Percentiles rank a stretch among this genome's conserved stretches.
phyloP scores from a whole-genome alignment of 2,888 invertebrate genomes.

The Diloba caeruleocephala region DNA sequence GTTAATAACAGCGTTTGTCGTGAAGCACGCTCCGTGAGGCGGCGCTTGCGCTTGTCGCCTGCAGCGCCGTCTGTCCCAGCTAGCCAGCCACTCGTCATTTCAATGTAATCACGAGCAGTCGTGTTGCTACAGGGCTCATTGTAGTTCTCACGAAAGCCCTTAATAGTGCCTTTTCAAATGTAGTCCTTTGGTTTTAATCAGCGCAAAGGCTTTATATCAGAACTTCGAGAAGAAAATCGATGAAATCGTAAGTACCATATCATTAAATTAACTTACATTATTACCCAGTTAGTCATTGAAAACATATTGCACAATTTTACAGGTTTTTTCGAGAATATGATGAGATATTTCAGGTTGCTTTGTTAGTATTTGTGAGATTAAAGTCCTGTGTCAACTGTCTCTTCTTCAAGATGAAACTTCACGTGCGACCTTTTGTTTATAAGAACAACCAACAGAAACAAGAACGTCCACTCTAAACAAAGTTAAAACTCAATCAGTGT shows the following conservation, averaged over 20 bases:
- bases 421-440: constrained; percentile 28
- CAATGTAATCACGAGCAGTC: constrained; percentile 83
- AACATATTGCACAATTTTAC: constrained; percentile 71
- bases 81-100: constrained; percentile 74
- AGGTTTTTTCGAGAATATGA: constrained; percentile 38
- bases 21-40: constrained; percentile 16
- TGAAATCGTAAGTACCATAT: constrained; percentile 81
- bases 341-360: constrained; percentile 2
- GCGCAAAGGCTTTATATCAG: constrained; percentile 73
- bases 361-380: constrained; percentile 6
- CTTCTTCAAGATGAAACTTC: constrained; percentile 37
- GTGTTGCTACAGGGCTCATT: constrained; percentile 85
- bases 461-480: constrained; percentile 8
- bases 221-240: constrained; percentile 84
- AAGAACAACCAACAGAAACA: constrained; percentile 9
- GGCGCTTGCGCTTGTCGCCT: constrained; percentile 49
- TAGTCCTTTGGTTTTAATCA: constrained; percentile 83
- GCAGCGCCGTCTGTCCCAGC: constrained; percentile 35
- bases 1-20: constrained; percentile 30
- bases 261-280: constrained; percentile 22
- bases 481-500: constrained; percentile 2
- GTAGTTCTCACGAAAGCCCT: constrained; percentile 88
- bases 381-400: constrained; percentile 52
- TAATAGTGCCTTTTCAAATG: constrained; percentile 86
- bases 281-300: constrained; percentile 43